A percentile compares a stretch with the other conserved stretches of the same genome.
Conservation (phyloP, 2,113 vertebrate species). For the Crotalus horridus region DNA sequence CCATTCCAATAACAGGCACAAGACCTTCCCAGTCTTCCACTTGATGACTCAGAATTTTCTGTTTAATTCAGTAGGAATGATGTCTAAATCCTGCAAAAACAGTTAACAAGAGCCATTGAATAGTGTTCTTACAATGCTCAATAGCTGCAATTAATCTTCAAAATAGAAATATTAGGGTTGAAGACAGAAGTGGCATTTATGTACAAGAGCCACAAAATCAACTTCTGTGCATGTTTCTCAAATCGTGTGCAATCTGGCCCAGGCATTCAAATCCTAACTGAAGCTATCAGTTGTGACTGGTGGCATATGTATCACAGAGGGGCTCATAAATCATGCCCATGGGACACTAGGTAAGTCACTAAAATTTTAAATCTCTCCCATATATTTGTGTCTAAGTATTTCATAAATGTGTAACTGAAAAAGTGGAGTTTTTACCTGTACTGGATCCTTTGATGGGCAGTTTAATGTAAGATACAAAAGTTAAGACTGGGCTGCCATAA, state of each 20-base stretch:
- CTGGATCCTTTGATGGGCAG: background rate
- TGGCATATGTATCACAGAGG: background rate
- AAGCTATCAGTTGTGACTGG: background rate
- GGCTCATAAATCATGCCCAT: background rate
- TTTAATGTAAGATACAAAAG: background rate
- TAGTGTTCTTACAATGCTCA: background rate
- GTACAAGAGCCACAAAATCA: background rate
- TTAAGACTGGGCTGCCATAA: background rate
- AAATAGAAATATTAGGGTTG: background rate
- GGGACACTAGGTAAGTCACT: background rate
- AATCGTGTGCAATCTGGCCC: background rate
- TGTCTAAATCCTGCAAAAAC: background rate
- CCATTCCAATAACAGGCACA: background rate
- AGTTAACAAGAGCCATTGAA: background rate
- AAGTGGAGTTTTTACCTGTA: background rate
- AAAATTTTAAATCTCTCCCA: background rate
- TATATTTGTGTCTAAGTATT: background rate
- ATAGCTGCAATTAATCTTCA: background rate
- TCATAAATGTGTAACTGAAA: background rate
- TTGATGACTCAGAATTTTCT: background rate
- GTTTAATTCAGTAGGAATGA: background rate
- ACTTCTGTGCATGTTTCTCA: background rate
- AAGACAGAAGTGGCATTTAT: background rate
- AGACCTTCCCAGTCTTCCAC: background rate
- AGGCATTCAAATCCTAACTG: background rate